Base-by-base conservation (phyloP, 1,140 invertebrate genomes). In the Megalonaias nervosa region DNA sequence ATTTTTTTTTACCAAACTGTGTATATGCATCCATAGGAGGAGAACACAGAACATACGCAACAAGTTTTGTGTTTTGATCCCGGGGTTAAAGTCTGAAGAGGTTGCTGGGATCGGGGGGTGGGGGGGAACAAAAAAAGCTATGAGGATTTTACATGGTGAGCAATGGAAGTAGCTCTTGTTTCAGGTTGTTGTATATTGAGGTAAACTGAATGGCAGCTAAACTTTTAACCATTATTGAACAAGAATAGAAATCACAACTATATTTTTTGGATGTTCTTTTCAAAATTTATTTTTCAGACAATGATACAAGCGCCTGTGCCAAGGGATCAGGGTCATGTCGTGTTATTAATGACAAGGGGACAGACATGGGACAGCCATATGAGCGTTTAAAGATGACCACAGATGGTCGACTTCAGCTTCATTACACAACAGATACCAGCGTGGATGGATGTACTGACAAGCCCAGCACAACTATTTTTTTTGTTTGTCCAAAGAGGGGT, bases 401-500 rank as follows among this genome's bases (percentile, higher is more conserved):
- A 2, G 67, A 76, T 61, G 84, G 84, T 3, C 79, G 82, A 19
- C 71, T 83, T 26, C 75, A 79, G n/a, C 38, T 85, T 65, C 60
- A 71, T 15, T 87, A 84, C 71, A 38, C 57, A n/a, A 69, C 62
- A 12, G 68, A 79, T 19, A 77, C 31, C 2, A 74, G 80, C 3
- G 55, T 77, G 17, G n/a, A 62, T 16, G 78, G 79, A 14, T 89
- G 87, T 78, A 75, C 82, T 26, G 65, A 72, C 31, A 71, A 74
- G 14, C 85, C 88, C 4, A 65, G 77, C 2, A 89, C 88, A 19
- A 84, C 80, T 16, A 84, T 89, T 21, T 80, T 72, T 13, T 88
- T 89, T 66, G 74, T 82, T 2, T 89, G 88, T 82, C 88, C 88
- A 21, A 67, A 84, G 26, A 67, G 82, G 62, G 86, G 88, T 75